phyloP scores from a whole-genome alignment of 2,113 vertebrate genomes.

The Potamarius usumacintae region DNA sequence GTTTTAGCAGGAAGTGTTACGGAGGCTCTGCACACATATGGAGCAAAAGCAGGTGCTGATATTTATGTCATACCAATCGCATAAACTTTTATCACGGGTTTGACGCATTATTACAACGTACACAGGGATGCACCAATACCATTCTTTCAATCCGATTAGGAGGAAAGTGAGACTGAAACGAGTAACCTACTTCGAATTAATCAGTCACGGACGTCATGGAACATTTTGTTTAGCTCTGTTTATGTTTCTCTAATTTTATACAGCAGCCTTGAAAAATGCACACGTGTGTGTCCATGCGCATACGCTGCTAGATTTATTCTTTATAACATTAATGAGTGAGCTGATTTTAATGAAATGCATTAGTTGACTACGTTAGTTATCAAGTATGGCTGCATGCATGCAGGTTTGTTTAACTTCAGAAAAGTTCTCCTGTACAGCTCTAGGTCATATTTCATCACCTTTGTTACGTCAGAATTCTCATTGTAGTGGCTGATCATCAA shows the following conservation, averaged over 20 bases:
- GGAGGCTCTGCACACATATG: conserved; percentile 32
- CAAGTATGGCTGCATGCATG: not conserved
- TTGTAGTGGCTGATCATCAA: not conserved
- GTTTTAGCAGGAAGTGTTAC: conserved; percentile 34
- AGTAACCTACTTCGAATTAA: not conserved
- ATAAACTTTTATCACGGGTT: not conserved
- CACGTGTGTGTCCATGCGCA: not conserved
- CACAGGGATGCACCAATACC: not conserved
- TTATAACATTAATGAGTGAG: not conserved
- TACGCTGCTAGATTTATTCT: not conserved
- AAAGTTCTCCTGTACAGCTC: not conserved
- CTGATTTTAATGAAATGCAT: not conserved
- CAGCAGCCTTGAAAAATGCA: not conserved
- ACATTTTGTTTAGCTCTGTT: not conserved
- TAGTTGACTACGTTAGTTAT: not conserved
- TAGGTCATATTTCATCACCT: not conserved
- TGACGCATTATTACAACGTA: not conserved
- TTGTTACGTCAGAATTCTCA: not conserved
- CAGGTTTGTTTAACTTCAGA: not conserved
- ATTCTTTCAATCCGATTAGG: not conserved
- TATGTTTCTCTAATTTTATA: not conserved
- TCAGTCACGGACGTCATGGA: not conserved
- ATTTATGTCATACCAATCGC: not conserved
- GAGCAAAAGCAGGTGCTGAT: conserved; percentile 15
- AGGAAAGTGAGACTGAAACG: not conserved